phyloP scores from a whole-genome alignment of 2,113 vertebrate species.

The Mormoops blainvillei region DNA sequence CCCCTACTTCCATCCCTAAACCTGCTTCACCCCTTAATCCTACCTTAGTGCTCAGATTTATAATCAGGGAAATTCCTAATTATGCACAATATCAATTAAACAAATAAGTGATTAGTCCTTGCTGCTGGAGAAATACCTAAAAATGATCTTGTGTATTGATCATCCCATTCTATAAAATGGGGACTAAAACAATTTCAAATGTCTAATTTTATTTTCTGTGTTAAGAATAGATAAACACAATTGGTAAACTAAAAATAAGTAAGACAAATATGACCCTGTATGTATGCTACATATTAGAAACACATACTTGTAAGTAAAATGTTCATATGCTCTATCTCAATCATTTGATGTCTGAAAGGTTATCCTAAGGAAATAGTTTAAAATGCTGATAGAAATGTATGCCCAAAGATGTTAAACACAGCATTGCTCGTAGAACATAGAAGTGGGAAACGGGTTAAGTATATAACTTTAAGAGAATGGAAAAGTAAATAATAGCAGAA shows the following conservation, averaged over 20 bases:
- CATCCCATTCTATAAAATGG: neutral
- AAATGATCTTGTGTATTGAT: neutral
- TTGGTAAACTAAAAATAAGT: neutral
- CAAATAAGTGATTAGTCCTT: neutral
- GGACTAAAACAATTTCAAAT: conserved; percentile 10
- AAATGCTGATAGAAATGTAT: neutral
- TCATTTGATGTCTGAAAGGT: neutral
- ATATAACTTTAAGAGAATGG: neutral
- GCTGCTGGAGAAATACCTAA: neutral
- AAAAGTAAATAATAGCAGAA: neutral
- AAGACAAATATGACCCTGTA: neutral
- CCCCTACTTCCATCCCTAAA: neutral
- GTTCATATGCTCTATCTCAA: neutral
- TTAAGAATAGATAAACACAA: neutral
- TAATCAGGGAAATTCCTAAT: neutral
- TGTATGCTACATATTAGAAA: neutral
- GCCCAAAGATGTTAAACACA: neutral
- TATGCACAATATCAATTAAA: neutral
- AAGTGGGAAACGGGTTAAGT: neutral
- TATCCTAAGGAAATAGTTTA: neutral
- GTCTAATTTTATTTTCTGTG: neutral
- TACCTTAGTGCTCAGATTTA: neutral
- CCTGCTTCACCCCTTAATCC: neutral
- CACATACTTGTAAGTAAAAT: neutral
- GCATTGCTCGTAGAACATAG: neutral